Conservation (phyloP, 2,113 vertebrate species). For the Zosterops pallidus region DNA sequence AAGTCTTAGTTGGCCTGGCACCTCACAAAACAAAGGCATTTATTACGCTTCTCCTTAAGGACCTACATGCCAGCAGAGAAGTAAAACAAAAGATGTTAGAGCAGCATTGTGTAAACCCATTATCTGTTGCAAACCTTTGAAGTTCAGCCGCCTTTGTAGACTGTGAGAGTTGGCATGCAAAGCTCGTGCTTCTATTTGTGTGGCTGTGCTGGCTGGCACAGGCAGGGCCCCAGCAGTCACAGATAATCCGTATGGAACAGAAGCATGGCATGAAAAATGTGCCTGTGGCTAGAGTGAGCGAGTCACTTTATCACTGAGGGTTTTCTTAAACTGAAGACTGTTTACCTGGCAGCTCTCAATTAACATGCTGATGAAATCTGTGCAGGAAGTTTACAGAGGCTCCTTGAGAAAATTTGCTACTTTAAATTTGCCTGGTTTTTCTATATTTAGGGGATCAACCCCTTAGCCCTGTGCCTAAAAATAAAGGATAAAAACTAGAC, state of each 20-base stretch:
- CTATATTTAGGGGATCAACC: not conserved
- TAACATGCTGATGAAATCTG: not conserved
- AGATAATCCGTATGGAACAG: not conserved
- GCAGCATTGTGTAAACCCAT: not conserved
- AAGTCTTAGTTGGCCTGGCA: not conserved
- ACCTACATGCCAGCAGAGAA: not conserved
- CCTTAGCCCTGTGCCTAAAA: not conserved
- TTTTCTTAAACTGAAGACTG: not conserved
- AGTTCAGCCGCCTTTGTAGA: not conserved
- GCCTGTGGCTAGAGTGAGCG: not conserved
- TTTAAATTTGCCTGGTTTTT: not conserved
- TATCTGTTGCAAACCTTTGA: not conserved
- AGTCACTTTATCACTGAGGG: not conserved
- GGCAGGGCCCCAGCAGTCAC: not conserved
- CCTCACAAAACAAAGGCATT: not conserved
- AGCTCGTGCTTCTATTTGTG: not conserved
- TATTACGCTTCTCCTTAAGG: accelerated
- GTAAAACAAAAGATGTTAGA: not conserved
- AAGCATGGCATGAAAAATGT: not conserved
- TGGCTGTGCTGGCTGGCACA: not conserved
- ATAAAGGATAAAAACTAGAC: not conserved
- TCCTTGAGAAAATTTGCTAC: not conserved
- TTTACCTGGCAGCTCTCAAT: not conserved
- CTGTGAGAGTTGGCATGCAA: not conserved
- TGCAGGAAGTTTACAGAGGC: not conserved